Conservation (phyloP, 2,797 vertebrate species). For the Triplophysa bombifrons region DNA sequence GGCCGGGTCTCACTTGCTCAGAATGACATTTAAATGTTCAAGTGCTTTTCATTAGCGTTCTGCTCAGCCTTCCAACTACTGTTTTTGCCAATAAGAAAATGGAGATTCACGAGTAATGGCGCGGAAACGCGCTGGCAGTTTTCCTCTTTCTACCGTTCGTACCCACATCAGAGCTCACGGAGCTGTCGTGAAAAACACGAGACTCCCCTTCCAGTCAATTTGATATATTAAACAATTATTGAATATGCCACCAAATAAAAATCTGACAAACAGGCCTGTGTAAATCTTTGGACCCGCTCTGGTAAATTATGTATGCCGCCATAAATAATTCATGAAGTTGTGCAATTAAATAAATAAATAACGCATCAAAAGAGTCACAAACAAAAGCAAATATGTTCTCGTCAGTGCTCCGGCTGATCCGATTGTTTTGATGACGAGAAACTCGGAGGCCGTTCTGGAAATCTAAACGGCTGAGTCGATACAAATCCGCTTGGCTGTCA, state of each 20-base stretch:
- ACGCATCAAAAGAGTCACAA: constrained; percentile 41
- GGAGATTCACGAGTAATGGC: constrained; percentile 58
- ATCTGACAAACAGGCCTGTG: constrained; percentile 73
- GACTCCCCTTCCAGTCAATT: constrained; percentile 69
- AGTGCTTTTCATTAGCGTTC: constrained; percentile 61
- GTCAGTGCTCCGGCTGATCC: constrained; percentile 41
- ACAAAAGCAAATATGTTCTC: constrained; percentile 56
- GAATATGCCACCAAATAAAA: constrained; percentile 80
- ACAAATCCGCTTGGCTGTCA: constrained; percentile 67
- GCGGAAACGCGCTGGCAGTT: constrained; percentile 52
- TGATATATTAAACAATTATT: constrained; percentile 82
- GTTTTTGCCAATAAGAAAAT: constrained; percentile 64
- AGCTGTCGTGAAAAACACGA: constrained; percentile 44
- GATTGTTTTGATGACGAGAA: constrained; percentile 55
- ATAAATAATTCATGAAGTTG: constrained; percentile 73
- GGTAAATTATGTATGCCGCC: constrained; percentile 74
- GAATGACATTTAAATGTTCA: constrained; percentile 56
- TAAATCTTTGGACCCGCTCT: constrained; percentile 72
- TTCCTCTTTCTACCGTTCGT: constrained; percentile 1
- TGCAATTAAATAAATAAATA: constrained; percentile 57
- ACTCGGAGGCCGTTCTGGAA: constrained; percentile 59
- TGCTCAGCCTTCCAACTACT: constrained; percentile 55
- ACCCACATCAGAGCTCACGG: constrained; percentile 46
- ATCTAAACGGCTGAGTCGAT: constrained; percentile 67
- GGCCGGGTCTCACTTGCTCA: constrained; percentile 32